Evolutionary conservation across 2,113 vertebrate genomes (phyloP).

Genomic region (Cyrtonyx montezumae): DNA sequence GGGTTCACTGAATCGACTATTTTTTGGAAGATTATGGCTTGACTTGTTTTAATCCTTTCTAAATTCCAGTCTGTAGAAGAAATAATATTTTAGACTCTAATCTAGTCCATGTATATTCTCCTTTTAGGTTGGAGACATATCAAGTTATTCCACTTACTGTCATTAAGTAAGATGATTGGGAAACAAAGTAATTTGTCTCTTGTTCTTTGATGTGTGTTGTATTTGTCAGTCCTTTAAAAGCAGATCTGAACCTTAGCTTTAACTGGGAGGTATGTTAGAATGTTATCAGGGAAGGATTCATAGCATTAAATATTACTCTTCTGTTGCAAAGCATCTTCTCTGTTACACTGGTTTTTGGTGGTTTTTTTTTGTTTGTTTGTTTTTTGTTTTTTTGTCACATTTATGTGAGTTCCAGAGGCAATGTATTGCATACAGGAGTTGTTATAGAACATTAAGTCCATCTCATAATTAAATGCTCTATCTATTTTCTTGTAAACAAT

Average conservation of each 20-base stretch:
- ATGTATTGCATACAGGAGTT: constrained; percentile 43
- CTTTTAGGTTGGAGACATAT: neutral
- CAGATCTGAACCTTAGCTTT: neutral
- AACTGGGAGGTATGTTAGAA: neutral
- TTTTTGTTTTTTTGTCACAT: neutral
- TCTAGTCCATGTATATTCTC: neutral
- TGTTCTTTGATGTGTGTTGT: neutral
- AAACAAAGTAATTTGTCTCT: neutral
- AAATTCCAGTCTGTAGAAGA: neutral
- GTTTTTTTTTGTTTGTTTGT: too few relatives aligned
- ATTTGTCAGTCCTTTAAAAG: neutral
- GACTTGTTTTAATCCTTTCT: neutral
- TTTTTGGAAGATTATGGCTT: neutral
- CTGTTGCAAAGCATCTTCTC: neutral
- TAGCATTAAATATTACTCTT: neutral
- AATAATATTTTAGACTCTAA: neutral
- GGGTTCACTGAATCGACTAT: neutral
- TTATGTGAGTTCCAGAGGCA: constrained; percentile 60
- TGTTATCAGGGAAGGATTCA: neutral
- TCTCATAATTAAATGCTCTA: constrained; percentile 71
- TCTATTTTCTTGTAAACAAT: constrained; percentile 73
- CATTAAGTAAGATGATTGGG: neutral
- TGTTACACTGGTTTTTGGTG: neutral
- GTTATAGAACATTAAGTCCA: constrained; percentile 69
- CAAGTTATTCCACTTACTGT: neutral